Base-by-base conservation (phyloP, 2,888 invertebrate species). In the Galeopsomyia nigrocyanea region DNA sequence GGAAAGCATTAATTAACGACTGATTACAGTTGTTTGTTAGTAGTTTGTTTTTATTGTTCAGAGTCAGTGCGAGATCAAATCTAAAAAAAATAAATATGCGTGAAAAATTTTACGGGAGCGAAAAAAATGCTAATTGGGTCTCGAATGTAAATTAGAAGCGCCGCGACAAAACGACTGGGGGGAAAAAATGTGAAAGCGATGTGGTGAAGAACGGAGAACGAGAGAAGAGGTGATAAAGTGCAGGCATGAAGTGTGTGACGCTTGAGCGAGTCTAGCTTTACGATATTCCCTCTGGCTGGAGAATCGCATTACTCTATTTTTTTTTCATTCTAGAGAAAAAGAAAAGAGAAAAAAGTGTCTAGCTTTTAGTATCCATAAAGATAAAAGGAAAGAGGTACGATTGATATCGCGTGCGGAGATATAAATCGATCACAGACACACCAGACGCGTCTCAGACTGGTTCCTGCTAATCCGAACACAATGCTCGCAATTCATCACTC, bases 21-120 rank as follows among this genome's bases (percentile, higher is more conserved):
- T 13, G 26, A 53, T 26, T n/a, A 53, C 17, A 39, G 39, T 63
- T 72, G 63, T 64, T 68, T 64, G 46, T 73, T 55, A 17, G 46
- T 10, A 61, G 67, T 63, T 73, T 62, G 26, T 69, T 62, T 73
- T 69, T 65, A 69, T 73, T 73, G 66, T 56, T 69, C 66, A 69
- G 66, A 58, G 70, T 70, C 65, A 46, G 50, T 22, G 26, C 26
- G 17, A 26, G 51, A 58, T 6, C 56, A 49, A 50, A 47, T 50
- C 53, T 14, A 39, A n/a, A 3, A 14, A 6, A 55, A 16, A 62
- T 39, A 39, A 16, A 47, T 64, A 19, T 19, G 63, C 19, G 31
- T 63, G 53, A 6, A 19, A 17, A 55, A 58, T 46, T 21, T 21
- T 47, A n/a, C 51, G 31, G 46, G 39, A 16, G n/a, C 53, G 19